phyloP scores from a whole-genome alignment of 2,888 invertebrate genomes.

The Drosophila koepferae region DNA sequence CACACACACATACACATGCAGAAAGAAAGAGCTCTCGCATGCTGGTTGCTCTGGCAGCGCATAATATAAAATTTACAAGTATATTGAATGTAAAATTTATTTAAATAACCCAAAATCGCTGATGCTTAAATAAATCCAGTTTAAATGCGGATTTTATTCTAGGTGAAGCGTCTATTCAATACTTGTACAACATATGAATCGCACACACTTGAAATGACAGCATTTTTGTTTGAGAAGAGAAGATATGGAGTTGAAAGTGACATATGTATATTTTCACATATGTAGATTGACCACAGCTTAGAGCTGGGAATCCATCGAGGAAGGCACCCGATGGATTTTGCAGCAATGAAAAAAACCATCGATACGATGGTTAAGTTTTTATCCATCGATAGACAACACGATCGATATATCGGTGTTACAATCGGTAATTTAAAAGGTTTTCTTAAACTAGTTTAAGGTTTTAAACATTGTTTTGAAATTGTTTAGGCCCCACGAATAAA shows the following conservation, averaged over 20 bases:
- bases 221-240: conserved; percentile 3
- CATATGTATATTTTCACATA: neutral
- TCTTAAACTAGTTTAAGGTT: too few relatives aligned
- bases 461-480: too few relatives aligned
- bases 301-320: too few relatives aligned
- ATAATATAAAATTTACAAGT: conserved; percentile 70
- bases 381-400: too few relatives aligned
- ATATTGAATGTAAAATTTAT: conserved; percentile 72
- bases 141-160: conserved; percentile 37
- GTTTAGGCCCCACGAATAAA: too few relatives aligned
- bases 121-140: conserved; percentile 52
- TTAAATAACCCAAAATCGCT: conserved; percentile 59
- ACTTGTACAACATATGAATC: conserved; percentile 21
- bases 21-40: conserved; percentile 27
- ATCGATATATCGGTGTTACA: too few relatives aligned
- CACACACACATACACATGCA: conserved; percentile 7
- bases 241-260: neutral
- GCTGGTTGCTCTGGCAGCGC: conserved; percentile 55
- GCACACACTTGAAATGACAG: conserved; percentile 6
- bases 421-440: too few relatives aligned
- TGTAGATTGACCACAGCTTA: conserved; percentile 23
- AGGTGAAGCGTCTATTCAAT: conserved; percentile 19
- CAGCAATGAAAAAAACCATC: too few relatives aligned
- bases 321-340: too few relatives aligned
- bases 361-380: too few relatives aligned